A percentile compares a stretch with the other conserved stretches of the same genome.
phyloP scores from a whole-genome alignment of 1,140 invertebrate genomes.

The Anoplophora glabripennis region DNA sequence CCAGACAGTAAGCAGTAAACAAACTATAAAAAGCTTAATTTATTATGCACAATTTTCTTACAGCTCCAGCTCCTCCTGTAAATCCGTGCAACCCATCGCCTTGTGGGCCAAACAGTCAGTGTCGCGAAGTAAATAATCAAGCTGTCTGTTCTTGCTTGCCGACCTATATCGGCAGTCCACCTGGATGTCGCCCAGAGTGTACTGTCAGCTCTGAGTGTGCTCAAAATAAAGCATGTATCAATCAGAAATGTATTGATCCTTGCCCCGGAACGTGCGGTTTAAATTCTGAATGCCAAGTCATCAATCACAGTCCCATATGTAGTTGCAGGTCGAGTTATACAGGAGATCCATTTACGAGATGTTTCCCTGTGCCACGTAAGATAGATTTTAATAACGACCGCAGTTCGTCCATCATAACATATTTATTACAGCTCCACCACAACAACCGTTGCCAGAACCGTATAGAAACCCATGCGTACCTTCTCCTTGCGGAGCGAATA shows the following conservation, averaged over 20 bases:
- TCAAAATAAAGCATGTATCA: constrained; percentile 62
- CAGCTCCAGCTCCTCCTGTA: constrained; percentile 44
- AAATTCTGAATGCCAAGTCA: constrained; percentile 53
- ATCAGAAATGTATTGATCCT: constrained; percentile 69
- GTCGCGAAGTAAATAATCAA: constrained; percentile 57
- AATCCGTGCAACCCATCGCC: constrained; percentile 67
- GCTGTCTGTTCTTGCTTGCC: constrained; percentile 64
- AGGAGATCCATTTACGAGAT: constrained; percentile 66
- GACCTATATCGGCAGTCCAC: constrained; percentile 64
- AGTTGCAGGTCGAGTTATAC: constrained; percentile 56
- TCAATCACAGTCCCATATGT: constrained; percentile 63
- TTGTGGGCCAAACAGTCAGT: constrained; percentile 70
- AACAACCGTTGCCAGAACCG: constrained; percentile 17
- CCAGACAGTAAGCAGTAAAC: background rate
- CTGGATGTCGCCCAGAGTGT: constrained; percentile 66
- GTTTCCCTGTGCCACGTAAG: constrained; percentile 56
- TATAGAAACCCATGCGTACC: constrained; percentile 60
- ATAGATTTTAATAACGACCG: constrained; percentile 24
- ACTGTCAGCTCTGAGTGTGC: constrained; percentile 65
- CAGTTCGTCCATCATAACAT: constrained; percentile 52
- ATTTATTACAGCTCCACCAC: constrained; percentile 57
- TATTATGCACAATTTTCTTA: constrained; percentile 16
- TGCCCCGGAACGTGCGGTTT: constrained; percentile 65
- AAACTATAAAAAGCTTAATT: constrained; percentile 1
- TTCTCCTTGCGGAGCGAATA: constrained; percentile 69